Conservation (phyloP, 2,888 invertebrate species). For the Eupithecia insigniata region DNA sequence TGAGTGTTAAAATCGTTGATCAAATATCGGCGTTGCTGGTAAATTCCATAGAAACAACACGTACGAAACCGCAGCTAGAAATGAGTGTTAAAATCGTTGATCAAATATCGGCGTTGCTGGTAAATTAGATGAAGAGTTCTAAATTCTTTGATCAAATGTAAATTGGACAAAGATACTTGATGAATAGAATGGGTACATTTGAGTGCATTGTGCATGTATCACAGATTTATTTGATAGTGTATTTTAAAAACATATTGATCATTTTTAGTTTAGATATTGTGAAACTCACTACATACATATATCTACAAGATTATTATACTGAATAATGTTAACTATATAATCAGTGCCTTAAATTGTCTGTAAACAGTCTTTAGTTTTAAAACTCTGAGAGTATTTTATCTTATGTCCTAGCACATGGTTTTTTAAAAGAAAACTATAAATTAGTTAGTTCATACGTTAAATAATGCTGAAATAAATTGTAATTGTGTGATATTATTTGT, state of each 20-base stretch:
- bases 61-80: no score
- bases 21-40: no score
- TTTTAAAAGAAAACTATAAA: not conserved
- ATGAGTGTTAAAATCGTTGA: no score
- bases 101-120: no score
- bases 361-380: not conserved
- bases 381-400: not conserved
- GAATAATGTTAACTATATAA: not conserved
- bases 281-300: not conserved
- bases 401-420: not conserved
- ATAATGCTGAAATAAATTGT: not conserved
- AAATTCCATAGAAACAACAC: no score
- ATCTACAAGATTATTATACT: not conserved
- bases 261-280: not conserved
- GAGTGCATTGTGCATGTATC: not conserved
- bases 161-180: no score
- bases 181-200: no score
- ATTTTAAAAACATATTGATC: not conserved
- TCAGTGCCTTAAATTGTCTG: not conserved
- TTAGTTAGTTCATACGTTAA: not conserved
- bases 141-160: no score
- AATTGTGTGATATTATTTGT: constrained; percentile 1
- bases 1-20: no score
- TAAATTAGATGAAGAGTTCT: no score
- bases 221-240: not conserved